Evolutionary conservation across 2,888 invertebrate genomes (phyloP), one percentile per base, ranked within the genome.

Genomic region (Melitaea athalia): DNA sequence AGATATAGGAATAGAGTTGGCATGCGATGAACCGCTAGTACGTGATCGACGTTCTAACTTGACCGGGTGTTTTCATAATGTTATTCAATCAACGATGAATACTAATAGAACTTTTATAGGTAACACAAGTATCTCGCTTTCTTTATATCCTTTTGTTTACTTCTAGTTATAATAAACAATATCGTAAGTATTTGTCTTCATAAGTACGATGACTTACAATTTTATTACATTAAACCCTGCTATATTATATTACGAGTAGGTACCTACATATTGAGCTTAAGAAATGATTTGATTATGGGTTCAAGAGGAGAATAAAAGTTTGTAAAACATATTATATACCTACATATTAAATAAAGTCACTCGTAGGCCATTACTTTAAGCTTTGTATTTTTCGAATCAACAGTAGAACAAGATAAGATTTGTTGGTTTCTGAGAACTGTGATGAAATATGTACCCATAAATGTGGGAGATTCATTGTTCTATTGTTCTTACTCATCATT

Each of bases 381-480:
- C 50, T 67, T 67, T 63, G 53, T 62, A 62, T 63, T 49, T 60
- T 65, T 55, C 52, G 61, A 72, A 72, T 70, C 65, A 70, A 65
- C 68, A 66, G 33, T 57, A 47, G 63, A 63, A 66, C 67, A 67
- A 72, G 70, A 72, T 72, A 69, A 71, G 71, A 68, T 72, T 63
- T 69, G 63, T 61, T 66, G 60, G 42, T 84, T 88, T 86, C 85
- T 79, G 72, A 84, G 89, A 88, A 89, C 76, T 80, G 64, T 71
- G 64, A 75, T 72, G 80, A 80, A 83, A 85, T 85, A 82, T 82
- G 83, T 84, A 73, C 65, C 74, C 68, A 81, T 85, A 85, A 84
- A 85, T 86, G 86, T 91, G 90, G 84, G 90, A 90, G 85, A 82
- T 77, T 79, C 87, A 90, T 92, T 91, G 92, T 92, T 91, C 90